Base-by-base conservation (phyloP, 2,113 vertebrate genomes). In the Sorex araneus region DNA sequence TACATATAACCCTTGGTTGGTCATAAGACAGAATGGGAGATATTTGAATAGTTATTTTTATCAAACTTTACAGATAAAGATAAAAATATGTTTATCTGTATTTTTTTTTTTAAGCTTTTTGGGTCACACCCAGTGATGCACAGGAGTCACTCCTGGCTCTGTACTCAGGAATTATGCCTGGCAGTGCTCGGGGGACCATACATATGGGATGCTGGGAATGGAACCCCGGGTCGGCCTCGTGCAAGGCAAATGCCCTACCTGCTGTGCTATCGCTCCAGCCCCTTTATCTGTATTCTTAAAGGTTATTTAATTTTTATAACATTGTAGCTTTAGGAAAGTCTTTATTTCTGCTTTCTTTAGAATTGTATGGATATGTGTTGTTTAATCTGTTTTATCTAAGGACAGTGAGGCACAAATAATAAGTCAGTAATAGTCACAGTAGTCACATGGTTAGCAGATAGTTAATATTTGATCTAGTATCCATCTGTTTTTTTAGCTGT, bases 351-450 rank as follows among this genome's bases (percentile, higher is more conserved):
- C 23, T 92, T 23, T 89, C n/a, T 83, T 77, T 66, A 63, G 84
- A 80, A 21, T 2, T 40, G 13, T 84, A 2, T 80, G 28, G 43
- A 8, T 45, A 4, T 25, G 10, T 54, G 45, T 23, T 54, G n/a
- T 23, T 87, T 60, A 27, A 23, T 87, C 45, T 77, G 28, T 86
- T 93, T 87, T 78, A 79, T n/a, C n/a, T 64, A 69, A 66, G 47
- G 28, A 83, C 78, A 89, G 47, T 75, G 75, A 93, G 77, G 12
- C 15, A 57, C 54, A 86, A 75, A 89, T 45, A 69, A 82, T 88
- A 82, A 80, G 16, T 87, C 45, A 90, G 85, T 82, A 66, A 43
- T 6, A 75, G 5, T 66, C 28, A 60, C 40, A 40, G 4, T 67
- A 82, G 45, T 87, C 57, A 87, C 16, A 18, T 78, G 57, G 4